These are phyloP conservation scores for Ptiloglossa arizonensis DNA, from an alignment of 1,140 invertebrate species.

Conservation along the genomic window DNA sequence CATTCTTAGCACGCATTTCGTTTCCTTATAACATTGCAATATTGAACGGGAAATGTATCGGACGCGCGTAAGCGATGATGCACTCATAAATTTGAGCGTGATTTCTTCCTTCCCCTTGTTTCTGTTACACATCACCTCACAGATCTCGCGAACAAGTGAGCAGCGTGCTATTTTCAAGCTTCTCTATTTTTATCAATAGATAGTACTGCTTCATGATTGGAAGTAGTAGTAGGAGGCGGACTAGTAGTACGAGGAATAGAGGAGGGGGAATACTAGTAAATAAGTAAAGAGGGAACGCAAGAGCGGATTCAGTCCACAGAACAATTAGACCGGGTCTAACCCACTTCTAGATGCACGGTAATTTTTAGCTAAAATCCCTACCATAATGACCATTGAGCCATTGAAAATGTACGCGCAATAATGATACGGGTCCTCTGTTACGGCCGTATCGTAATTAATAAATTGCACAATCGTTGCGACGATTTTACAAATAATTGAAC, in stretches of 20 bases:
- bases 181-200: conserved; percentile 79
- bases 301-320: conserved; percentile 74
- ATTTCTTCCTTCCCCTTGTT: not conserved
- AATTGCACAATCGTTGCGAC: not conserved
- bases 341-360: conserved; percentile 23
- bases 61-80: not conserved
- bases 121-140: conserved; percentile 31
- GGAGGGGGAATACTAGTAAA: conserved; percentile 74
- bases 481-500: conserved; percentile 5
- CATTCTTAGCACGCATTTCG: not conserved
- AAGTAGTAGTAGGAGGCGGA: conserved; percentile 65
- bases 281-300: conserved; percentile 78
- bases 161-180: conserved; percentile 69
- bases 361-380: conserved; percentile 42
- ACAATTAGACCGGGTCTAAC: conserved; percentile 56
- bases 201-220: conserved; percentile 72
- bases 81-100: conserved; percentile 27
- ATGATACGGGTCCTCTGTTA: conserved; percentile 8
- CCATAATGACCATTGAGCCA: conserved; percentile 25
- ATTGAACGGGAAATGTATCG: not conserved
- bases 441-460: not conserved
- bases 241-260: conserved; percentile 59
- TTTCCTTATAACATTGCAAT: not conserved
- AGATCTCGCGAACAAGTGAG: conserved; percentile 50
- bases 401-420: not conserved